These are phyloP conservation scores for Slavum lentiscoides DNA, from an alignment of 2,888 invertebrate species.

Conservation along the genomic window DNA sequence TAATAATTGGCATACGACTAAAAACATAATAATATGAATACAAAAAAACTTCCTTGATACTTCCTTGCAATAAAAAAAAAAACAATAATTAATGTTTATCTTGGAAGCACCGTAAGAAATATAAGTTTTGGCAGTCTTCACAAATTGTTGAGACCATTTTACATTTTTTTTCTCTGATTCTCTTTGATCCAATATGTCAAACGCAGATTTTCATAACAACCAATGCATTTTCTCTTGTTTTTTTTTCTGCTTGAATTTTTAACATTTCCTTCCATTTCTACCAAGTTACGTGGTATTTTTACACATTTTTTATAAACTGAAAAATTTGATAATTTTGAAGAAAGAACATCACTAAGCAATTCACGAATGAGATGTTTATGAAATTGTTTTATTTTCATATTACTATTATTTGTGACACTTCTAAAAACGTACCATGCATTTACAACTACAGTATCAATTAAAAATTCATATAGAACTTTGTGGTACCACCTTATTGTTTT, in stretches of 20 bases:
- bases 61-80: neutral
- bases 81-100: conserved; percentile 13
- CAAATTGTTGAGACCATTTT: conserved; percentile 16
- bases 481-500: conserved; percentile 11
- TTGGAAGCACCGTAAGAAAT: conserved; percentile 4
- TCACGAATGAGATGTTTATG: conserved; percentile 20
- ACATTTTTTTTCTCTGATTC: conserved; percentile 14
- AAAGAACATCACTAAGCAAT: conserved; percentile 19
- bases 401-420: conserved; percentile 28
- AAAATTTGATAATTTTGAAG: conserved; percentile 6
- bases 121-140: conserved; percentile 11
- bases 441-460: conserved; percentile 12
- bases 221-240: neutral
- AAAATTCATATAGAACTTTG: conserved; percentile 10
- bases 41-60: neutral
- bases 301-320: conserved; percentile 9
- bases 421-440: conserved; percentile 21
- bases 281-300: conserved; percentile 18
- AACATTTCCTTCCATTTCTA: neutral
- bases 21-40: neutral
- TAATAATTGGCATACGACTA: neutral
- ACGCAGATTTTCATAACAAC: neutral
- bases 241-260: neutral
- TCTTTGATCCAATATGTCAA: neutral
- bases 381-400: conserved; percentile 18